A percentile compares a stretch with the other conserved stretches of the same genome.
These are phyloP conservation scores for Hepsetus odoe DNA, from an alignment of 2,113 vertebrate genomes.

Conservation along the genomic window DNA sequence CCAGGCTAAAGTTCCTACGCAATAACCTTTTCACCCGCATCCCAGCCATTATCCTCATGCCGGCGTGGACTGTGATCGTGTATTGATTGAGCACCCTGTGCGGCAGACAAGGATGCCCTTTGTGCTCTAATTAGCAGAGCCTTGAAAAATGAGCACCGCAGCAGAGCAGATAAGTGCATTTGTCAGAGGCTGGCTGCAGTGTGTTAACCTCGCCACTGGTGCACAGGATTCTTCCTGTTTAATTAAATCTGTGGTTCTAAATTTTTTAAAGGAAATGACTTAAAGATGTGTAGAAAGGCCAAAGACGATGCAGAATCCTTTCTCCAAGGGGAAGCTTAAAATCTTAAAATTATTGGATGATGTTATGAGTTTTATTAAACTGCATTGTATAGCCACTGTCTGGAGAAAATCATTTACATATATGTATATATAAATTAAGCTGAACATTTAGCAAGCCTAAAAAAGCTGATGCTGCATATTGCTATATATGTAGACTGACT, in stretches of 20 bases:
- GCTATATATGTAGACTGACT: no score
- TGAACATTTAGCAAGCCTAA: no score
- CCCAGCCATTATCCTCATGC: constrained; percentile 27
- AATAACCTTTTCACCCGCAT: constrained; percentile 50
- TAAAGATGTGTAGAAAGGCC: background rate
- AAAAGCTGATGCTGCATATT: no score
- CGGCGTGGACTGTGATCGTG: constrained; percentile 29
- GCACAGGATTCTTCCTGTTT: constrained; percentile 2
- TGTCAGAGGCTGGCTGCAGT: constrained; percentile 41
- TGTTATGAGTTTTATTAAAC: no score
- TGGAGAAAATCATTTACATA: no score
- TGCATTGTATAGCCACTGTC: no score
- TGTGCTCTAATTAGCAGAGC: constrained; percentile 59
- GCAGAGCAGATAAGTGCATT: constrained; percentile 46
- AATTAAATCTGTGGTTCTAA: background rate
- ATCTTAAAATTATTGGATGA: no score
- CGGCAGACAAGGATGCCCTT: constrained; percentile 55
- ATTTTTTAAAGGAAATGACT: background rate
- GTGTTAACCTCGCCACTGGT: constrained; percentile 29
- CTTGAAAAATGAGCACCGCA: constrained; percentile 55
- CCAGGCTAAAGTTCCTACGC: constrained; percentile 1
- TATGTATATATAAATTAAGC: no score
- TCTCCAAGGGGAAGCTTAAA: background rate
- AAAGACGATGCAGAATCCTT: background rate
- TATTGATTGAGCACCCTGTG: constrained; percentile 51